Evolutionary conservation across 2,797 vertebrate genomes (phyloP).

Genomic region (Gambusia yucatana): DNA sequence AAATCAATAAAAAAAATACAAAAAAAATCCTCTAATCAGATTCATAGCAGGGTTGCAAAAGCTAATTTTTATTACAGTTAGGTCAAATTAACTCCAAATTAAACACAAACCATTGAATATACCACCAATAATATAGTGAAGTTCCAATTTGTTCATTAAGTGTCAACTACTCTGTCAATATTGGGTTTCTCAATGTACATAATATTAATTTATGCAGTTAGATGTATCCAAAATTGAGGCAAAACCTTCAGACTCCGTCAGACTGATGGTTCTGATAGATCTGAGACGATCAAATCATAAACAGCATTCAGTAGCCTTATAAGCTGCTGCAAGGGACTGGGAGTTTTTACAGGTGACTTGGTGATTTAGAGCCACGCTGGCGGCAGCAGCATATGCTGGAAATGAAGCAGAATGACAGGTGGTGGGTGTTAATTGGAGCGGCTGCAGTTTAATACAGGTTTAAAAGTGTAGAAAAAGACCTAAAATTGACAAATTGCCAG

Average conservation of each 20-base stretch:
- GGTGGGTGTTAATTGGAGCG: constrained; percentile 60
- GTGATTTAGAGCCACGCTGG: constrained; percentile 27
- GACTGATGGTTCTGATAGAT: neutral
- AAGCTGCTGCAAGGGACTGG: neutral
- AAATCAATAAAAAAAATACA: too few relatives aligned
- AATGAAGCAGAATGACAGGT: constrained; percentile 56
- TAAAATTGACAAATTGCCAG: constrained; percentile 48
- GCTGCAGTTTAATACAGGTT: constrained; percentile 57
- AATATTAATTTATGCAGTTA: neutral
- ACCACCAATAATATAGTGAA: neutral
- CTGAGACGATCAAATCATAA: neutral
- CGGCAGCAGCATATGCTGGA: constrained; percentile 46
- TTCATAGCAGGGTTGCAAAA: neutral
- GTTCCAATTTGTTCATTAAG: neutral
- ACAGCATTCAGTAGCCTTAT: neutral
- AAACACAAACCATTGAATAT: neutral
- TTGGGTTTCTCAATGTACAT: neutral
- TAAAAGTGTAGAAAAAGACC: constrained; percentile 38
- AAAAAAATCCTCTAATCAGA: neutral
- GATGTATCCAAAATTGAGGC: neutral
- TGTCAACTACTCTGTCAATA: neutral
- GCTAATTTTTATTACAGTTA: neutral
- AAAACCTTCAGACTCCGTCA: neutral
- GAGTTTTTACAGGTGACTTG: constrained; percentile 35
- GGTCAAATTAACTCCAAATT: neutral